Evolutionary conservation across 2,797 vertebrate species (phyloP).

Genomic region (Onychomys arenicola): DNA sequence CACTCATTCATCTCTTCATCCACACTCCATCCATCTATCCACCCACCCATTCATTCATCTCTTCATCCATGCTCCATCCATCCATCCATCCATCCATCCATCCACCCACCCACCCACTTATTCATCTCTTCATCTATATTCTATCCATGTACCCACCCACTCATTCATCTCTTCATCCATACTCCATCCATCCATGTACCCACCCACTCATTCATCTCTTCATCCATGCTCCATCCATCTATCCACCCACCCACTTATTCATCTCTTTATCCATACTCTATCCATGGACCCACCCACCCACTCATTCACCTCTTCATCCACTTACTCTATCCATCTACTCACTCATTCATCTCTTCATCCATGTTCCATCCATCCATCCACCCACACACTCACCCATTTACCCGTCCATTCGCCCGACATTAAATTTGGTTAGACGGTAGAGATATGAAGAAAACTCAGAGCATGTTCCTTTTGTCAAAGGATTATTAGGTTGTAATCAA

Average conservation of each 20-base stretch:
- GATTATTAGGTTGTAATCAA: background rate
- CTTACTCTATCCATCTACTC: background rate
- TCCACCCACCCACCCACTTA: too few species aligned
- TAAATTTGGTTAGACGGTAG: background rate
- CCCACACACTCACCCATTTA: too few species aligned
- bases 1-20: background rate
- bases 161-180: too few species aligned
- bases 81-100: rapidly evolving
- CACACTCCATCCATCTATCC: background rate
- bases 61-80: background rate
- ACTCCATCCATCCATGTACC: too few species aligned
- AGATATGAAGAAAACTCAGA: conserved; percentile 30
- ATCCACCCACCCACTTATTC: background rate
- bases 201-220: too few species aligned
- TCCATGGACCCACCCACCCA: background rate
- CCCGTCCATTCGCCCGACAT: background rate
- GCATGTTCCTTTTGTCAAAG: background rate
- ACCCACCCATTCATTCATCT: background rate
- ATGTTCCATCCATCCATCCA: background rate
- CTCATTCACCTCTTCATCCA: too few species aligned
- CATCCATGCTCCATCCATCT: background rate
- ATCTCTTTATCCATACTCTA: background rate
- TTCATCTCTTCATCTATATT: background rate
- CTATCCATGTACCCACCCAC: too few species aligned
- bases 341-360: too few species aligned